A percentile compares a stretch with the other conserved stretches of the same genome.
These are phyloP conservation scores for Aleiodes sp. DNA, from an alignment of 1,140 invertebrate species.

Conservation along the genomic window DNA sequence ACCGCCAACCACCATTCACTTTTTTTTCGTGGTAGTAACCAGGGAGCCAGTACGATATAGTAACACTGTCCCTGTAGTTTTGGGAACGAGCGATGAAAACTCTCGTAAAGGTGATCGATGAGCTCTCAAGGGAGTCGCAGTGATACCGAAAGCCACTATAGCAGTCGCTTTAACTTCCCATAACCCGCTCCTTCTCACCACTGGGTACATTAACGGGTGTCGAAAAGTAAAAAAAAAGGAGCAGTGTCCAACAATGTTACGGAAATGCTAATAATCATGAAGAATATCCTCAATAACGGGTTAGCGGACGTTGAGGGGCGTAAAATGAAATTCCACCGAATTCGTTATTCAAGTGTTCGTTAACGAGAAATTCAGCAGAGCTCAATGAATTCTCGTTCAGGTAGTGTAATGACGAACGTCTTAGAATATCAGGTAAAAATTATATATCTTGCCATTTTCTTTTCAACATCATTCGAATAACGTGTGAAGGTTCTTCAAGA, in stretches of 20 bases:
- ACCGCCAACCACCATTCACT: not conserved
- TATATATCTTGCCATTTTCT: not conserved
- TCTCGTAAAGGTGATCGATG: constrained; percentile 47
- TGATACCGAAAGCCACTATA: constrained; percentile 27
- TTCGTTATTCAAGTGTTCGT: too few relatives aligned
- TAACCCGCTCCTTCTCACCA: not conserved
- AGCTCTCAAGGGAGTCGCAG: constrained; percentile 32
- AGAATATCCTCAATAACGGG: not conserved
- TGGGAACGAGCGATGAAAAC: constrained; percentile 40
- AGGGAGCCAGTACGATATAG: not conserved
- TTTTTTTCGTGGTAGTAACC: not conserved
- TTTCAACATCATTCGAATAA: not conserved
- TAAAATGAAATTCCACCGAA: constrained; percentile 5
- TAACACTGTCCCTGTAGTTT: constrained; percentile 23
- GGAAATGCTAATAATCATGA: constrained; percentile 6
- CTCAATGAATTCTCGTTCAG: too few relatives aligned
- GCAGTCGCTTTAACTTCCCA: constrained; percentile 14
- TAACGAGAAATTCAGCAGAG: too few relatives aligned
- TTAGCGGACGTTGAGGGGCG: not conserved
- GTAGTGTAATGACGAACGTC: too few relatives aligned
- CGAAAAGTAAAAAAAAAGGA: constrained; percentile 16
- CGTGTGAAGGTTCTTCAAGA: too few relatives aligned
- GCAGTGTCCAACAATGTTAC: not conserved
- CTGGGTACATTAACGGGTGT: constrained; percentile 15
- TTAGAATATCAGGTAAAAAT: too few relatives aligned